Evolutionary conservation across 2,797 vertebrate genomes (phyloP), one percentile per base, ranked within the genome.

Genomic region (Intellagama lesueurii): DNA sequence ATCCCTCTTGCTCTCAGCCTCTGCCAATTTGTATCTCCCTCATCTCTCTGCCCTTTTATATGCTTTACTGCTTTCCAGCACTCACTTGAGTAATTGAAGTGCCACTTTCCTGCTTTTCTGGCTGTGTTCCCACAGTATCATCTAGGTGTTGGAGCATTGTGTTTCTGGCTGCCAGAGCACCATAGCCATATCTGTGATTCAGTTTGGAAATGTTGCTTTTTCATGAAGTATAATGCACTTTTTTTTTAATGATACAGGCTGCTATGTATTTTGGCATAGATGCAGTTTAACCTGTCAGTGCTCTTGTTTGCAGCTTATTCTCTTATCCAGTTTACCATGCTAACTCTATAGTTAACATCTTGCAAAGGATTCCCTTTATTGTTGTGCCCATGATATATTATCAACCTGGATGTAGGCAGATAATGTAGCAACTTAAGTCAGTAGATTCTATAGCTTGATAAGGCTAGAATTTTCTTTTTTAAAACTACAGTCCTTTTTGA

Each of bases 81-180:
- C 30, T 83, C 87, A 75, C 28, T 66, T 73, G 73, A 83, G 56
- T 66, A 68, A 88, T 88, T 88, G 82, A 83, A 88, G 35, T 83
- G 40, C n/a, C 56, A 68, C 72, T 76, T 76, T 76, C 26, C 12
- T 75, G 56, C 28, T 75, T 82, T 73, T 83, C 70, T 88, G 70
- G 44, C 80, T 28, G 22, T 76, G 60, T 52, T 83, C 80, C 60
- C 35, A 64, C 12, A 66, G 49, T 88, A 12, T 76, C 70, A 66
- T 49, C 56, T 68, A 16, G 19, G 17, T 17, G 3, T 87, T 88
- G 70, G 60, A 35, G 40, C 22, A 49, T 28, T 75, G 68, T 14
- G 8, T 30, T 28, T 81, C 17, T 30, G 22, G 35, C 35, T 64
- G 86, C 49, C 72, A 70, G 52, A 81, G 49, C 40, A 40, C 9